These are phyloP conservation scores for Galleria mellonella DNA, from an alignment of 1,140 invertebrate genomes.

Conservation along the genomic window DNA sequence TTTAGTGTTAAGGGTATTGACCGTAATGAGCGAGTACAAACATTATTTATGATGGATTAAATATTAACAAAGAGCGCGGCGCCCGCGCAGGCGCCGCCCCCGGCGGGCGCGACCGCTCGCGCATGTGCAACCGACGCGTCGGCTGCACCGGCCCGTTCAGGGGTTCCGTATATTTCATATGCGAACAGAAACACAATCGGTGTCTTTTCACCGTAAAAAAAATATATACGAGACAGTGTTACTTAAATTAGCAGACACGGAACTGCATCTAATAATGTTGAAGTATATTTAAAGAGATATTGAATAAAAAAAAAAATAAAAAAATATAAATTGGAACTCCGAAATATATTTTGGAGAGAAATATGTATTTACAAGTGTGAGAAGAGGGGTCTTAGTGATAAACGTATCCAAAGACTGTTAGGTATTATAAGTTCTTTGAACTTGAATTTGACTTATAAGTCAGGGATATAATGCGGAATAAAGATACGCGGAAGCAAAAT, in stretches of 20 bases:
- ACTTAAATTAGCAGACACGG: constrained; percentile 24
- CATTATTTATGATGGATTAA: constrained; percentile 33
- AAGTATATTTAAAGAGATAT: constrained; percentile 24
- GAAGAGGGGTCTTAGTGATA: constrained; percentile 65
- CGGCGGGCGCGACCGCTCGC: constrained; percentile 1
- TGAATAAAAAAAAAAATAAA: constrained; percentile 17
- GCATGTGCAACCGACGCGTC: constrained; percentile 3
- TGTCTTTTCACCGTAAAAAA: constrained; percentile 12
- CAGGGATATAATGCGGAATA: constrained; percentile 46
- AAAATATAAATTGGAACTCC: constrained; percentile 51
- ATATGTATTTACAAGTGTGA: constrained; percentile 60
- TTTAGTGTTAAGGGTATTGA: constrained; percentile 60
- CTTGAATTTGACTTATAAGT: constrained; percentile 49
- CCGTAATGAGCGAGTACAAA: constrained; percentile 63
- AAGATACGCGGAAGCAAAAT: constrained; percentile 42
- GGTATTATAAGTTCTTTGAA: constrained; percentile 68
- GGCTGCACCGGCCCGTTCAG: background rate
- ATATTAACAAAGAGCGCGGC: background rate
- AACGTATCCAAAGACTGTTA: constrained; percentile 71
- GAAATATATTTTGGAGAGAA: constrained; percentile 70
- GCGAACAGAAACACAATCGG: constrained; percentile 22
- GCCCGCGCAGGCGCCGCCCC: background rate
- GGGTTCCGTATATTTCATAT: constrained; percentile 22
- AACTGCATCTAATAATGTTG: constrained; percentile 35
- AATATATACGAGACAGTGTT: constrained; percentile 21